Base-by-base conservation (phyloP, 1,140 invertebrate genomes). In the Asobara japonica region DNA sequence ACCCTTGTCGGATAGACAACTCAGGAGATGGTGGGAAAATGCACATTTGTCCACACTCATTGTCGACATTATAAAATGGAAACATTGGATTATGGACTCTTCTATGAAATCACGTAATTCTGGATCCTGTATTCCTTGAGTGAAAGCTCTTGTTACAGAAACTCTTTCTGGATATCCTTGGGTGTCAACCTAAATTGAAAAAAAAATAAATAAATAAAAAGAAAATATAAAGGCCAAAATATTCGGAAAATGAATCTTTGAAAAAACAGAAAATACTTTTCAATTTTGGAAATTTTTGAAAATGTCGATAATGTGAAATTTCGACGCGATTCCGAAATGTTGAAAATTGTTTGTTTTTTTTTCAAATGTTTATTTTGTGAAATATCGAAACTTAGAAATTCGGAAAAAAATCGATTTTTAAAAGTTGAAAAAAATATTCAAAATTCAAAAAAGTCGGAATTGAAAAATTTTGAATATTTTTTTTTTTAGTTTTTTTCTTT, bases 51-150 rank as follows among this genome's bases (percentile, higher is more conserved):
- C 82, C 67, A 74, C 75, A 45, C 79, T 82, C 18, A 72, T 73
- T 18, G 79, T 76, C 16, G 76, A 77, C 48, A 77, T 72, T 2
- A 87, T 38, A 72, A 81, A 84, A 61, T 81, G 80, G 64, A 83
- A 88, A 51, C 86, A 88, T 65, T 86, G 80, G 31, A 79, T 45
- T 4, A 87, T 66, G 3, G 84, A 80, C 78, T 87, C 84, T 69
- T 86, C 82, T n/a, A 87, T 56, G 48, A 87, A 87, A 74, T 87
- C 83, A 29, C 78, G 77, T 18, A 87, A 65, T 64, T 82, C 82
- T 10, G 79, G 79, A 80, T 87, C 80, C 22, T 80, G 79, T 71
- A 85, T 76, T 72, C 81, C 82, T 74, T 82, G 79, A 10, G 76
- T 79, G 80, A 86, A 79, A 64, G 84, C 76, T 51, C 77, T 76